Evolutionary conservation across 2,888 invertebrate genomes (phyloP).

Genomic region (Phania funesta): DNA sequence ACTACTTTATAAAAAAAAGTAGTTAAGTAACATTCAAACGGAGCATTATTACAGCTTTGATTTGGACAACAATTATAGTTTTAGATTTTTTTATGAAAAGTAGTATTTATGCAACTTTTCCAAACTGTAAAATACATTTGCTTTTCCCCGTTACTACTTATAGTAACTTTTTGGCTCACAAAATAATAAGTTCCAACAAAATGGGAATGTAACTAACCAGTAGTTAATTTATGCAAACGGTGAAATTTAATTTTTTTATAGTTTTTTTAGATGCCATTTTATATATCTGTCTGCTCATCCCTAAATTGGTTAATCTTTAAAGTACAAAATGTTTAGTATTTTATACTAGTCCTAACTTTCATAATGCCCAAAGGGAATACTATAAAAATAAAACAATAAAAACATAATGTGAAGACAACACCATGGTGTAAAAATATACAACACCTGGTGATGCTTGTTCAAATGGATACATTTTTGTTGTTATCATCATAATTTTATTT

Average conservation of each 20-base stretch:
- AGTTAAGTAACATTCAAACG: too few species aligned
- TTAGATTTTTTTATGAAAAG: too few species aligned
- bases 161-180: too few species aligned
- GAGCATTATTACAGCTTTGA: too few species aligned
- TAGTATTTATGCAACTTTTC: too few species aligned
- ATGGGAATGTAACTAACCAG: too few species aligned
- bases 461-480: conserved; percentile 3
- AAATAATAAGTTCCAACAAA: too few species aligned
- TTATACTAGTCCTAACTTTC: not conserved
- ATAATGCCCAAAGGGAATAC: not conserved
- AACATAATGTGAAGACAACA: not conserved
- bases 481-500: conserved; percentile 26
- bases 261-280: not conserved
- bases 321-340: not conserved
- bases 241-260: too few species aligned
- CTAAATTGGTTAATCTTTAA: not conserved
- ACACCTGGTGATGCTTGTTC: conserved; percentile 7
- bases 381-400: conserved; percentile 9
- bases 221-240: not conserved
- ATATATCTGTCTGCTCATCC: not conserved
- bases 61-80: too few species aligned
- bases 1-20: too few species aligned
- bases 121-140: too few species aligned
- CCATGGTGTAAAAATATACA: conserved; percentile 21
- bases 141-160: too few species aligned